Evolutionary conservation across 2,888 invertebrate genomes (phyloP).

Genomic region (Steromphala cineraria): DNA sequence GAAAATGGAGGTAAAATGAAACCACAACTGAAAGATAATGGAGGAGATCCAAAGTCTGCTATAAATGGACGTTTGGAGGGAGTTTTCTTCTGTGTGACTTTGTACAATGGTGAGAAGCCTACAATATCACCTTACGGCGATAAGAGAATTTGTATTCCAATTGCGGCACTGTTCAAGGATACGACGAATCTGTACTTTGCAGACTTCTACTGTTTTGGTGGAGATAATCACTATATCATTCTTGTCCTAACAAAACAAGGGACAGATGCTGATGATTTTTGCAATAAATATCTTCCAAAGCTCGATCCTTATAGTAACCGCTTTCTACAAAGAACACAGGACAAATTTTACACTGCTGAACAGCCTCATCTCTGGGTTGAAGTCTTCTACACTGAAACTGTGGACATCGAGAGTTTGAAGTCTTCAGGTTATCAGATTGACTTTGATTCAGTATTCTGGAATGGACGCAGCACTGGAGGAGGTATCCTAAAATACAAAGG

Average conservation of each 20-base stretch:
- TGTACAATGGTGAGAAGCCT: background rate
- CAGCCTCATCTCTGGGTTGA: background rate
- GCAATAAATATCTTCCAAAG: background rate
- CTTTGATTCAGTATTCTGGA: too few relatives aligned
- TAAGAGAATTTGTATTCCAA: background rate
- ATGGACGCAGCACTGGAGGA: too few relatives aligned
- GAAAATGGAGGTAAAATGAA: background rate
- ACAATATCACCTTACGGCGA: background rate
- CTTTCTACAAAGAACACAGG: background rate
- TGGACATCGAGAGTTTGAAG: too few relatives aligned
- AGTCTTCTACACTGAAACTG: background rate
- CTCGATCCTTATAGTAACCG: background rate
- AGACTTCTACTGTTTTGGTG: background rate
- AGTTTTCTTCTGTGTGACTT: background rate
- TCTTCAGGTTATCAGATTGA: too few relatives aligned
- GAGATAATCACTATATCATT: background rate
- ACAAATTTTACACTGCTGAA: background rate
- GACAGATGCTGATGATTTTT: background rate
- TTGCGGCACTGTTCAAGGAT: background rate
- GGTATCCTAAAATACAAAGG: too few relatives aligned
- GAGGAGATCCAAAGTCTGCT: background rate
- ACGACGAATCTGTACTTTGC: slow-evolving; percentile 3
- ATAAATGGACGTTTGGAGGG: background rate
- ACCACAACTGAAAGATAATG: background rate
- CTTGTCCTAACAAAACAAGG: background rate